Base-by-base conservation (phyloP, 1,140 invertebrate species). In the Ephestia elutella region DNA sequence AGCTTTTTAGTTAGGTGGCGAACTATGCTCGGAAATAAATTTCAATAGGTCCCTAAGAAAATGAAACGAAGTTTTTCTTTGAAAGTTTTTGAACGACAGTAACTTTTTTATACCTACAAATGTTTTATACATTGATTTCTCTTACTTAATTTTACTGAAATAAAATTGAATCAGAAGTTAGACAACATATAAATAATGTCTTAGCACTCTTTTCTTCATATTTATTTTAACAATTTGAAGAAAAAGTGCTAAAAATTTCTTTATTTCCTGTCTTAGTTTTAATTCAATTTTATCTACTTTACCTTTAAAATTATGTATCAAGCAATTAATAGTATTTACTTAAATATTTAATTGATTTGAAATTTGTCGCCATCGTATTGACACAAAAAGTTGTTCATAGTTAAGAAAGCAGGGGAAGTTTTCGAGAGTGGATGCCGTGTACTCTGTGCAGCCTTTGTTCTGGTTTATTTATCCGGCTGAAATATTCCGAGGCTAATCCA, bases 401-500 rank as follows among this genome's bases (percentile, higher is more conserved):
- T 63, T 58, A 54, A 48, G 38, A 57, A 67, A 53, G 32, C 65
- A 56, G 53, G 38, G 15, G 28, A 67, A 57, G 35, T 59, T 56
- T 77, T 62, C 59, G 63, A 64, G 65, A 74, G 68, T 67, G 61
- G 63, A 65, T 70, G 54, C 66, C 62, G 54, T 60, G 67, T 15
- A 44, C 38, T 44, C n/a, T 44, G n/a, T 65, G 62, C 66, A 63
- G 68, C 50, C 70, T 71, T 71, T 76, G 66, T 66, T 65, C 64
- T 63, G 69, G 65, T 77, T 78, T 80, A 78, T 80, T 80, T 77
- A 77, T 68, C 65, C 65, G 63, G 64, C 66, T 72, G 65, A 80
- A 84, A 84, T 75, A 79, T 77, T 79, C 78, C 68, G 68, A 62
- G 62, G 68, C 67, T 84, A 82, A 84, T 78, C 75, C 70, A 77